A percentile compares a stretch with the other conserved stretches of the same genome.
phyloP scores from a whole-genome alignment of 2,113 vertebrate genomes.

The Bos javanicus region DNA sequence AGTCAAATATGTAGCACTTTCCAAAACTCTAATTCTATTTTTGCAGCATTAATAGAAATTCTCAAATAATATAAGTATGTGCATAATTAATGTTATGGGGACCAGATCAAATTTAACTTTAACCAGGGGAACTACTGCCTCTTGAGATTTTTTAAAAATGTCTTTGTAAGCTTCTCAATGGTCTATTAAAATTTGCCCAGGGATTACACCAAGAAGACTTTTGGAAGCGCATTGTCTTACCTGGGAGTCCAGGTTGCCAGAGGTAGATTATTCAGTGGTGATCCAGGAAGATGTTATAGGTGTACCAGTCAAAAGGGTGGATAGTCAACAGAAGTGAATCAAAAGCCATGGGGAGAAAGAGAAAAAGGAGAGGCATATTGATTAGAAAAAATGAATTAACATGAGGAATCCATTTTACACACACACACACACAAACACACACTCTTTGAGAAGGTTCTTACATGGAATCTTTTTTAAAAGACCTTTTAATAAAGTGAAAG shows the following conservation, averaged over 20 bases:
- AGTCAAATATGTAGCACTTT: neutral
- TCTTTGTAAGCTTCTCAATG: conserved; percentile 4
- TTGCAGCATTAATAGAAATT: neutral
- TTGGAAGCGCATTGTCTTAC: conserved; percentile 62
- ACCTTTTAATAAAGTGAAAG: neutral
- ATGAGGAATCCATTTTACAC: conserved; percentile 26
- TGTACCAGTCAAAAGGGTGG: neutral
- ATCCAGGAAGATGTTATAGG: conserved; percentile 34
- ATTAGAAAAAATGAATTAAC: conserved; percentile 63
- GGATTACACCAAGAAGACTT: neutral
- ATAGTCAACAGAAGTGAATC: conserved; percentile 44
- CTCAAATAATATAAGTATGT: neutral
- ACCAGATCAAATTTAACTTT: conserved; percentile 5
- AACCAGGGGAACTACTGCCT: neutral
- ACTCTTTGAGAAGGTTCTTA: neutral
- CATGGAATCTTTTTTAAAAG: neutral
- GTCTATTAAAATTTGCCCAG: neutral
- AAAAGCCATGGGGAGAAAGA: conserved; percentile 19
- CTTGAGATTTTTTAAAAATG: neutral
- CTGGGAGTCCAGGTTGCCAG: conserved; percentile 57
- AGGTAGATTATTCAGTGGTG: conserved; percentile 17
- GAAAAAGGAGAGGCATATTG: conserved; percentile 1
- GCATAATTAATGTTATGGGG: neutral
- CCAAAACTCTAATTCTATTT: neutral
- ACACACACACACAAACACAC: neutral